A percentile compares a stretch with the other conserved stretches of the same genome.
phyloP scores from a whole-genome alignment of 2,888 invertebrate genomes.

The Gonocerus acuteangulatus region DNA sequence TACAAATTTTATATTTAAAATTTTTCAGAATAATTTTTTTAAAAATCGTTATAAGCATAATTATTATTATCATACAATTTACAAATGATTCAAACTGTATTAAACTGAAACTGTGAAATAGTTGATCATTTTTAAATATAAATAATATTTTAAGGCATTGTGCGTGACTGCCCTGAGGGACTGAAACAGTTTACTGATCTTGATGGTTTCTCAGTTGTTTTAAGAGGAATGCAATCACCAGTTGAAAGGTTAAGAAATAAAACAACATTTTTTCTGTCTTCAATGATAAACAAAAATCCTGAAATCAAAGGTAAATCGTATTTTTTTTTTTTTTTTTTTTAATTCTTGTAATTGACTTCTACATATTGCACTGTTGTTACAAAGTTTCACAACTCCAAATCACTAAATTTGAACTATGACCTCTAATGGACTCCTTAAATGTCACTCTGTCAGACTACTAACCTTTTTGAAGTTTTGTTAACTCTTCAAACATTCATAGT shows the following conservation, averaged over 20 bases:
- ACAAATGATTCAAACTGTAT: too few relatives aligned
- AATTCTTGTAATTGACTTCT: not conserved
- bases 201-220: conserved; percentile 59
- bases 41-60: too few relatives aligned
- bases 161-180: conserved; percentile 56
- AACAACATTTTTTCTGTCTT: conserved; percentile 61
- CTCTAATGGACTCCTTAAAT: too few relatives aligned
- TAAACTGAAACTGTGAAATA: too few relatives aligned
- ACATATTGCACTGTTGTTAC: not conserved
- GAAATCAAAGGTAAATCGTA: conserved; percentile 50
- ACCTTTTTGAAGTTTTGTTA: too few relatives aligned
- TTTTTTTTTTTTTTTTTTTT: not conserved
- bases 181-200: conserved; percentile 53
- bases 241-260: conserved; percentile 59
- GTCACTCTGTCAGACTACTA: too few relatives aligned
- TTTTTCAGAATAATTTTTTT: too few relatives aligned
- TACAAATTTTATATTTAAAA: too few relatives aligned
- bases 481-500: too few relatives aligned
- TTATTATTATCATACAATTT: too few relatives aligned
- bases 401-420: not conserved
- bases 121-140: too few relatives aligned
- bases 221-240: conserved; percentile 52
- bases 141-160: conserved; percentile 54
- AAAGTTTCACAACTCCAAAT: not conserved
- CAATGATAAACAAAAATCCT: conserved; percentile 50